Base-by-base conservation (phyloP, 1,140 invertebrate species). In the Drosophila mojavensis region DNA sequence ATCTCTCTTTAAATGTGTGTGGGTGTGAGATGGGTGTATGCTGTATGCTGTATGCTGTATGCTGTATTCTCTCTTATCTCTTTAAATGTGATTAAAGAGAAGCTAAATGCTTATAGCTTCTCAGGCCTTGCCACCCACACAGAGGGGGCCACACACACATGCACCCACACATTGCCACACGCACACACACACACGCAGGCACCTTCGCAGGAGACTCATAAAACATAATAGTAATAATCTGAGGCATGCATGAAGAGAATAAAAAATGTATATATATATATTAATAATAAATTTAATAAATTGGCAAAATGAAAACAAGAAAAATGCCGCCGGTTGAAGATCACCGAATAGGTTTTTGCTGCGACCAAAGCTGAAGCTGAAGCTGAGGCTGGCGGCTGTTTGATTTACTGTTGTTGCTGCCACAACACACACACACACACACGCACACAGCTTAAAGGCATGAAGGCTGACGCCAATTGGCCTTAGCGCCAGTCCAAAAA, bases 391-490 rank as follows among this genome's bases (percentile, higher is more conserved):
- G 82, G 75, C 75, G 71, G 75, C 68, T 79, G 68, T 67, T 77
- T 86, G 83, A 88, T 86, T 88, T 88, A 86, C 67, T 75, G 78
- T 61, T 47, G 45, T 39, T 83, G 30, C 54, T 39, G 36, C 10
- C 36, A 26, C 70, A 79, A 72, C 56, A 66, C 61, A 73, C 30
- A 41, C 6, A 43, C 51, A 55, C 41, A 51, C 54, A 24, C 10
- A 47, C 36, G n/a, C 36, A 39, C 26, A 43, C 11, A 43, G 43
- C 43, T 64, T 61, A 71, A 54, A 73, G 84, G 79, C 76, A 83
- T 83, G 73, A 83, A 89, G 83, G 65, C 86, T 83, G 83, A 88
- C 83, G 83, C 83, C 84, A 86, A 88, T 86, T 86, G 83, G 83
- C 83, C 84, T 84, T 84, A 84, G 82, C 79, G 81, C 82, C 78